Percentiles rank a stretch among this genome's conserved stretches.
Conservation (phyloP, 2,113 vertebrate genomes). For the Dissostichus mawsoni region DNA sequence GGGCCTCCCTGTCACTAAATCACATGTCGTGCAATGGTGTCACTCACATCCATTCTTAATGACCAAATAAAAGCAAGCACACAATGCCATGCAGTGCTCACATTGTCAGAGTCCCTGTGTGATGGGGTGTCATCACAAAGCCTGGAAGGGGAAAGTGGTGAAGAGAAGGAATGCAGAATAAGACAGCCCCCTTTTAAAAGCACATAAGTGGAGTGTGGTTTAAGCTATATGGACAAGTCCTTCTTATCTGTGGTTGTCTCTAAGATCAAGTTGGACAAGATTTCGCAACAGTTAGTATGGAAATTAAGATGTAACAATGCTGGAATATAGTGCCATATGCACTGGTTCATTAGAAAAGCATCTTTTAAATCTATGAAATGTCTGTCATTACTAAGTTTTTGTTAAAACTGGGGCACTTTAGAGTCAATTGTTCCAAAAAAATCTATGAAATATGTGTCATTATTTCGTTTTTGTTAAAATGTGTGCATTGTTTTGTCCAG, state of each 20-base stretch:
- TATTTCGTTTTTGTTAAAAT: not conserved
- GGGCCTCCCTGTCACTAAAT: not conserved
- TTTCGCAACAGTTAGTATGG: not conserved
- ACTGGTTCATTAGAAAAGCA: not conserved
- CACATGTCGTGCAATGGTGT: not conserved
- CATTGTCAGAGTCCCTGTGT: conserved; percentile 36
- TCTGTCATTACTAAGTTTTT: not conserved
- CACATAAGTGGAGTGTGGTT: not conserved
- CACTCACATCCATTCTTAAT: conserved; percentile 28
- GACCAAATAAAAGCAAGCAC: conserved; percentile 18
- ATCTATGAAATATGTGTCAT: too few species aligned
- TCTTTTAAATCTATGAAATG: too few species aligned
- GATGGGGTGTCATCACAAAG: conserved; percentile 44
- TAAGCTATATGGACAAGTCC: not conserved
- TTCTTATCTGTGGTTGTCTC: too few species aligned
- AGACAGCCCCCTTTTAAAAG: not conserved
- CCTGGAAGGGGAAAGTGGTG: not conserved
- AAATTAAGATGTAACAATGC: not conserved
- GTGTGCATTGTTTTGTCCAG: too few species aligned
- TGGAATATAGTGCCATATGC: not conserved
- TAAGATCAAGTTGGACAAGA: conserved; percentile 41
- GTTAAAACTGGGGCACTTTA: too few species aligned
- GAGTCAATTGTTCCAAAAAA: not conserved
- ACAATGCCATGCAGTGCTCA: conserved; percentile 29
- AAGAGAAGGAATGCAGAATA: conserved; percentile 12